Evolutionary conservation across 2,888 invertebrate genomes (phyloP).

Genomic region (Nomada fabriciana): DNA sequence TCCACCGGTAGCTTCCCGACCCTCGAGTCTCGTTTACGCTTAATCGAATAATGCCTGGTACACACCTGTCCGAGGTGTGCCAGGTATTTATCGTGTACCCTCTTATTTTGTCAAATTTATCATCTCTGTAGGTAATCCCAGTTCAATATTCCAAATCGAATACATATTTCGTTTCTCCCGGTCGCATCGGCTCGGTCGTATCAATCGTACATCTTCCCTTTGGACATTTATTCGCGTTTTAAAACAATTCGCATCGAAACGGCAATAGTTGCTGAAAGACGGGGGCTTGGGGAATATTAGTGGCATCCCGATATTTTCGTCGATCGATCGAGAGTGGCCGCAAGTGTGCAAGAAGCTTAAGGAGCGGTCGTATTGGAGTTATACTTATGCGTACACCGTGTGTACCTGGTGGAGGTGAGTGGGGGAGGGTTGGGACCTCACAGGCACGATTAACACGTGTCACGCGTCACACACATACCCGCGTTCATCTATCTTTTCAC

Average conservation of each 20-base stretch:
- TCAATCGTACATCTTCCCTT: no score
- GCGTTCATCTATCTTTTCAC: constrained; percentile 72
- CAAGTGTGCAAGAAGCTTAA: constrained; percentile 44
- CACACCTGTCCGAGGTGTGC: background rate
- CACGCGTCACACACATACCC: constrained; percentile 78
- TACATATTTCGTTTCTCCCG: no score
- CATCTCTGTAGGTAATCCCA: no score
- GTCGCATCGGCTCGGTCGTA: no score
- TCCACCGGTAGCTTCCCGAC: constrained; percentile 51
- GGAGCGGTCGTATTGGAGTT: constrained; percentile 44
- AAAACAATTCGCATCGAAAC: no score
- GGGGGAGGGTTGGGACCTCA: constrained; percentile 73
- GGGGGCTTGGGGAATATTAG: no score
- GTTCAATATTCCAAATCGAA: no score
- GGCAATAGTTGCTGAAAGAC: background rate
- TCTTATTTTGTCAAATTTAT: background rate
- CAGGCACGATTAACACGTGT: constrained; percentile 81
- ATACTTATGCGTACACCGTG: constrained; percentile 59
- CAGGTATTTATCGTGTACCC: background rate
- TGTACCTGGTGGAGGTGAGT: constrained; percentile 50
- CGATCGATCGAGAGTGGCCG: background rate
- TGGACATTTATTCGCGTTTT: no score
- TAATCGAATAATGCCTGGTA: background rate
- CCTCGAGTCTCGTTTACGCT: constrained; percentile 41
- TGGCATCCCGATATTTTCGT: background rate